Conservation (phyloP, 2,888 invertebrate genomes). For the Eulithis testata region DNA sequence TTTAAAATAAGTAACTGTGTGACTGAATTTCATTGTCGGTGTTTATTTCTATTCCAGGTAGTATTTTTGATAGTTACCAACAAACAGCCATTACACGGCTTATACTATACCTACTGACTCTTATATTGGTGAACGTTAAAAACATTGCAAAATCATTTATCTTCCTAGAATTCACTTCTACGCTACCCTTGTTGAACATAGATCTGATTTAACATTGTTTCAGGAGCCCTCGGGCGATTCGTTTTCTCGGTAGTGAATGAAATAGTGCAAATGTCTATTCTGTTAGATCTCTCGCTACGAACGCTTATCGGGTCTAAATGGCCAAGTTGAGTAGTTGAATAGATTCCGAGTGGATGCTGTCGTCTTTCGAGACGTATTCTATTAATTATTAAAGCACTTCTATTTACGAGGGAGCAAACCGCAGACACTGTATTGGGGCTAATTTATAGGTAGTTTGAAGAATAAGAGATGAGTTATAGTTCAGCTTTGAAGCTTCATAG, state of each 20-base stretch:
- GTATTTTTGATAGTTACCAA: no score
- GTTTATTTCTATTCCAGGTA: no score
- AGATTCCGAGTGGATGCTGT: constrained; percentile 15
- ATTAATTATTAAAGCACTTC: constrained; percentile 25
- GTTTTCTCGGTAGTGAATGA: constrained; percentile 8
- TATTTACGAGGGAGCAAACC: constrained; percentile 5
- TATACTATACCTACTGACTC: no score
- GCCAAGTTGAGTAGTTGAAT: constrained; percentile 21
- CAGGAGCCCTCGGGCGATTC: constrained; percentile 1
- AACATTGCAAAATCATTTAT: constrained; percentile 7
- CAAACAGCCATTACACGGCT: no score
- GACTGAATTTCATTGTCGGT: no score
- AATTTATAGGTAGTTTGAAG: constrained; percentile 8
- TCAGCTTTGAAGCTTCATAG: background rate
- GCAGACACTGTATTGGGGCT: constrained; percentile 1
- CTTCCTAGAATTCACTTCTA: constrained; percentile 13
- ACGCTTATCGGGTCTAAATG: constrained; percentile 26
- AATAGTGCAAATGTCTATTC: constrained; percentile 14
- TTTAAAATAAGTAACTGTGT: no score
- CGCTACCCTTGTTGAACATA: constrained; percentile 8
- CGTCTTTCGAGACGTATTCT: constrained; percentile 20
- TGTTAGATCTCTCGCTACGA: constrained; percentile 3
- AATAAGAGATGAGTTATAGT: background rate
- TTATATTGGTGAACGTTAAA: constrained; percentile 1
- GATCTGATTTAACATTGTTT: constrained; percentile 20